These are phyloP conservation scores for Drosophila kanekoi DNA, from an alignment of 2,888 invertebrate species.

Conservation along the genomic window DNA sequence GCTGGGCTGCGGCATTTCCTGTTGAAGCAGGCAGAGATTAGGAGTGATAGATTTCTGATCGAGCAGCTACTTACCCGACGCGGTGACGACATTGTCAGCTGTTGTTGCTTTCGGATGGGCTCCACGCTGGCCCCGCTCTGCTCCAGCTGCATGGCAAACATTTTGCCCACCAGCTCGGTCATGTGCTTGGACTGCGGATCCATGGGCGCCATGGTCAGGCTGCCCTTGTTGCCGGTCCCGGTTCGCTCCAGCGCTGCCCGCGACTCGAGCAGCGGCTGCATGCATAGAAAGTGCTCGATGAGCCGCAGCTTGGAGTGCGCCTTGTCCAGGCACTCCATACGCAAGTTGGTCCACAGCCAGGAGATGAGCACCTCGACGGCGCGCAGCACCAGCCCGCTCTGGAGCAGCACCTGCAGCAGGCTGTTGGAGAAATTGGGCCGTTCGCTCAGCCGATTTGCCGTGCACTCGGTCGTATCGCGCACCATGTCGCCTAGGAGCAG, in stretches of 20 bases:
- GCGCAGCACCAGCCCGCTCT: constrained; percentile 76
- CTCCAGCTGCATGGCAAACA: constrained; percentile 52
- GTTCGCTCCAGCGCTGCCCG: background rate
- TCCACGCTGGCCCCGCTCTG: constrained; percentile 54
- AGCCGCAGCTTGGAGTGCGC: constrained; percentile 76
- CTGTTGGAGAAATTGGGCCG: constrained; percentile 71
- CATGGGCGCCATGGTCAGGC: constrained; percentile 26
- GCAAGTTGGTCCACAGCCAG: constrained; percentile 82
- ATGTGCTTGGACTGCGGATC: constrained; percentile 31
- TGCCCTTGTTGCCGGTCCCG: background rate
- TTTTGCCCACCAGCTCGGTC: constrained; percentile 50
- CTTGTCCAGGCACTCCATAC: constrained; percentile 79
- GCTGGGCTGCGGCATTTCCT: constrained; percentile 8
- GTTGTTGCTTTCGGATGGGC: constrained; percentile 73
- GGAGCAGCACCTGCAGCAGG: constrained; percentile 70
- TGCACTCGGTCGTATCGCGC: constrained; percentile 77
- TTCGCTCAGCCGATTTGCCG: constrained; percentile 80
- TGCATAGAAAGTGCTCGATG: constrained; percentile 67
- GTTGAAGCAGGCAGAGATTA: background rate
- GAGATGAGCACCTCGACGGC: constrained; percentile 75
- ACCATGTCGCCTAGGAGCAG: constrained; percentile 73
- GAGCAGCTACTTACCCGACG: constrained; percentile 27
- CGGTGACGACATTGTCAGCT: constrained; percentile 52
- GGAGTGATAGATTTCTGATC: no score
- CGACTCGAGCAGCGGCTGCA: constrained; percentile 28